phyloP scores from a whole-genome alignment of 2,888 invertebrate genomes.

The Geotrupes spiniger region DNA sequence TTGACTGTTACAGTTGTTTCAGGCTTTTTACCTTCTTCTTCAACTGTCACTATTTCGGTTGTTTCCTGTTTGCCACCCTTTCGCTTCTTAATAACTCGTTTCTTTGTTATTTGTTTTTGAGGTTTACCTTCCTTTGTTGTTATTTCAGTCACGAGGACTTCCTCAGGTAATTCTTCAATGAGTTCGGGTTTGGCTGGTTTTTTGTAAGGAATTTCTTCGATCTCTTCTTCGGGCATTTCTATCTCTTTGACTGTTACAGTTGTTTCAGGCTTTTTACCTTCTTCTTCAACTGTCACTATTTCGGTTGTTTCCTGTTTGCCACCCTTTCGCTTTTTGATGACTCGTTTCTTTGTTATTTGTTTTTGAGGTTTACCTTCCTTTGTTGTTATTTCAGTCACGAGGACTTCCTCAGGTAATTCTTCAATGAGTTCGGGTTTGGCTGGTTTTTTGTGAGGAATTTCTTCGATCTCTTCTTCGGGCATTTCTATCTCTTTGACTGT shows the following conservation, averaged over 20 bases:
- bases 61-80: conserved; percentile 48
- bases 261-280: conserved; percentile 36
- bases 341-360: conserved; percentile 29
- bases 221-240: conserved; percentile 34
- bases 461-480: conserved; percentile 32
- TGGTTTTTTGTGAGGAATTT: conserved; percentile 40
- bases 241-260: conserved; percentile 34
- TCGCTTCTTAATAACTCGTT: conserved; percentile 47
- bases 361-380: conserved; percentile 34
- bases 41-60: conserved; percentile 50
- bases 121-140: conserved; percentile 26
- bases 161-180: conserved; percentile 28
- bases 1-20: conserved; percentile 40
- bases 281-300: conserved; percentile 45
- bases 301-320: conserved; percentile 41
- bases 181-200: conserved; percentile 35
- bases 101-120: conserved; percentile 44
- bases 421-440: conserved; percentile 26
- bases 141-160: conserved; percentile 33
- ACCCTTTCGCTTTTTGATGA: conserved; percentile 35
- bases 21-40: conserved; percentile 48
- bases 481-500: conserved; percentile 32
- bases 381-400: conserved; percentile 28
- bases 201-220: conserved; percentile 28
- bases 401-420: conserved; percentile 35